Percentiles rank a stretch among this genome's conserved stretches.
Evolutionary conservation across 2,113 vertebrate genomes (phyloP).

Genomic region (Elgaria multicarinata): DNA sequence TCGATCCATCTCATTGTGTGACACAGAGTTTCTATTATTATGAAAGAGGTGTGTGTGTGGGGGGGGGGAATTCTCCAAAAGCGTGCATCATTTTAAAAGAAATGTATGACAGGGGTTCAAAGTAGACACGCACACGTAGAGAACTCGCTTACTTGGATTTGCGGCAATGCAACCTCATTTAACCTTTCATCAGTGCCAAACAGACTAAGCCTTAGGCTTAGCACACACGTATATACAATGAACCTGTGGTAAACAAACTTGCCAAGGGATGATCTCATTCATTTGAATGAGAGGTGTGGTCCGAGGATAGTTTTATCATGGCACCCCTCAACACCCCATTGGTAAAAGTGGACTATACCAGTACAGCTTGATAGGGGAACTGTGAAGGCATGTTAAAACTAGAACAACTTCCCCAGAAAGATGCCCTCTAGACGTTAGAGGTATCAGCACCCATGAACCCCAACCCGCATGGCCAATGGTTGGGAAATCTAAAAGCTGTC

Average conservation of each 20-base stretch:
- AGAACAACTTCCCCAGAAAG: not conserved
- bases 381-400: not conserved
- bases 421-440: too few relatives aligned
- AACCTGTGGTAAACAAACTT: conserved; percentile 1
- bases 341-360: not conserved
- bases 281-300: conserved; percentile 23
- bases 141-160: not conserved
- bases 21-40: too few relatives aligned
- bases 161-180: not conserved
- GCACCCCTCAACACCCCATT: conserved; percentile 30
- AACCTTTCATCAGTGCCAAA: conserved; percentile 7
- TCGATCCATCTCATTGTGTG: too few relatives aligned
- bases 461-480: too few relatives aligned
- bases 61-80: not conserved
- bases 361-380: not conserved
- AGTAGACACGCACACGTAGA: not conserved
- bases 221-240: not conserved
- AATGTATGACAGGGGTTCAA: not conserved
- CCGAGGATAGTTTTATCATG: conserved; percentile 15
- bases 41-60: too few relatives aligned
- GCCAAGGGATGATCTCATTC: conserved; percentile 51
- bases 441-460: too few relatives aligned
- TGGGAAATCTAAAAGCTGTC: too few relatives aligned
- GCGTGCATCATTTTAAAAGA: not conserved
- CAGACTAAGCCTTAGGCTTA: not conserved